These are phyloP conservation scores for Rhopilema esculentum DNA, from an alignment of 30 jellyfish, hydroid and myxozoan genomes.

Conservation along the genomic window DNA sequence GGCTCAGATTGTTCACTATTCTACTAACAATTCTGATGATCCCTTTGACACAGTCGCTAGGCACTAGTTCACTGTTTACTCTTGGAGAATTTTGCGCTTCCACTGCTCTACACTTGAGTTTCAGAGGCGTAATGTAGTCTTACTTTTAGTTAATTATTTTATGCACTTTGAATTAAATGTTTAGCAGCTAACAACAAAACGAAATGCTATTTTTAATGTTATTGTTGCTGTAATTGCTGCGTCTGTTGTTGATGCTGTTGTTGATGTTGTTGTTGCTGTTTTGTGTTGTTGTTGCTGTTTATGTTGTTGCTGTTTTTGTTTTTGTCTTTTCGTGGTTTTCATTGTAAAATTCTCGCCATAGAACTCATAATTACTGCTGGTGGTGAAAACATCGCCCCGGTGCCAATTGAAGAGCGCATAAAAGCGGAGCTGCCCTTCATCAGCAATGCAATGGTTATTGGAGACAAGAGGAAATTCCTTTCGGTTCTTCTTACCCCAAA, in stretches of 20 bases:
- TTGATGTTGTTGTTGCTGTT: not conserved
- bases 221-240: too few species aligned
- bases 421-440: conserved; percentile 89
- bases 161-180: too few species aligned
- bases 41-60: too few species aligned
- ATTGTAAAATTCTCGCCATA: not conserved
- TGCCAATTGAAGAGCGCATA: conserved; percentile 96
- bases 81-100: too few species aligned
- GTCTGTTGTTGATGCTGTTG: not conserved
- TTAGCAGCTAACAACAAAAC: too few species aligned
- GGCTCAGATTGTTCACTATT: too few species aligned
- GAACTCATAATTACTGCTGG: conserved; percentile 99
- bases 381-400: conserved; percentile 99
- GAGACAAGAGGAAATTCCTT: conserved; percentile 95
- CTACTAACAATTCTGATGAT: too few species aligned
- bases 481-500: conserved; percentile 87
- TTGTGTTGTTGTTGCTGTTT: not conserved
- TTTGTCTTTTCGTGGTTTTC: not conserved
- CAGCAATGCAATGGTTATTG: conserved; percentile 96
- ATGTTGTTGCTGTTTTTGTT: not conserved
- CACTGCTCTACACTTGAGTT: too few species aligned
- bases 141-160: too few species aligned
- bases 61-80: too few species aligned
- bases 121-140: too few species aligned
- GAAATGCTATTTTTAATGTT: too few species aligned